Evolutionary conservation across 1,140 invertebrate species (phyloP).

Genomic region (Copidosoma floridanum): DNA sequence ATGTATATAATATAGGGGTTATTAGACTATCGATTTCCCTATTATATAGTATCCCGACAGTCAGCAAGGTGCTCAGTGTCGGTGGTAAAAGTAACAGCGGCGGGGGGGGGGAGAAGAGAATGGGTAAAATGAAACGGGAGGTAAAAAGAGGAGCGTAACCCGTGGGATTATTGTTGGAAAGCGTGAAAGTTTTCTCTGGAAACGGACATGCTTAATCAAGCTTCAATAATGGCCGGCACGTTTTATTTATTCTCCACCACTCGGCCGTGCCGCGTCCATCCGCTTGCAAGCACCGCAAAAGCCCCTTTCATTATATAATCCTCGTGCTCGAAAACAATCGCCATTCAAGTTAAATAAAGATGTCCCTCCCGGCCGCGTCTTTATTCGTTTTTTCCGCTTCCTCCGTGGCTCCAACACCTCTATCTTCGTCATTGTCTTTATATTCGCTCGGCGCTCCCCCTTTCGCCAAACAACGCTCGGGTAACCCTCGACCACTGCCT

Average conservation of each 20-base stretch:
- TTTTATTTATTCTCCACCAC: not conserved
- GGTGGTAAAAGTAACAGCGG: not conserved
- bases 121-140: not conserved
- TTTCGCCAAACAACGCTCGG: no score
- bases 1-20: no score
- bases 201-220: slow-evolving; percentile 1
- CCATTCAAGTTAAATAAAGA: slow-evolving; percentile 21
- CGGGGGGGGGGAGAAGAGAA: not conserved
- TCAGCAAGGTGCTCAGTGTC: not conserved
- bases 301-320: not conserved
- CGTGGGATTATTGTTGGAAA: no score
- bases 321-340: slow-evolving; percentile 13
- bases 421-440: slow-evolving; percentile 27
- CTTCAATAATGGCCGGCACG: slow-evolving; percentile 14
- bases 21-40: slow-evolving; percentile 31
- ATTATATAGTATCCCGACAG: no score
- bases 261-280: not conserved
- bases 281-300: not conserved
- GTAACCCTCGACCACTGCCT: not conserved
- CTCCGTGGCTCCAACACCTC: not conserved
- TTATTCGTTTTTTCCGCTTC: slow-evolving; percentile 7
- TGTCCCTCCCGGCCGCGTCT: not conserved
- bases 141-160: slow-evolving; percentile 3
- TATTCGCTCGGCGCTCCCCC: slow-evolving; percentile 14
- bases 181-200: slow-evolving; percentile 6